These are phyloP conservation scores for Aptenodytes patagonicus DNA, from an alignment of 2,113 vertebrate species.

Conservation along the genomic window DNA sequence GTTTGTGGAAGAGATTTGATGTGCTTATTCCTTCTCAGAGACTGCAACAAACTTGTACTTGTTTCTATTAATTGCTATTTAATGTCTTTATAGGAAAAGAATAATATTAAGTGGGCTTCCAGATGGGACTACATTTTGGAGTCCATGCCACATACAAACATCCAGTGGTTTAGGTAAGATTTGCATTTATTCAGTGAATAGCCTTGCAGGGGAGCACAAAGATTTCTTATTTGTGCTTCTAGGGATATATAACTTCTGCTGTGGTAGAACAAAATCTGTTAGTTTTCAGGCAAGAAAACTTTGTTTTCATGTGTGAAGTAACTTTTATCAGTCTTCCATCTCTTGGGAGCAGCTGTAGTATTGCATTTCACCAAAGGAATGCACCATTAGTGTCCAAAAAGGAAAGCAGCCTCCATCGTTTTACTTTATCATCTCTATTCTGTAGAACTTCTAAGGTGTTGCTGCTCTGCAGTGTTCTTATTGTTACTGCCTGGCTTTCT, in stretches of 20 bases:
- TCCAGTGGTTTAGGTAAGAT: slow-evolving; percentile 90
- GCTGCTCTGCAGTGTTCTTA: not conserved
- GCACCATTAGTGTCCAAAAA: not conserved
- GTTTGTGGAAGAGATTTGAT: not conserved
- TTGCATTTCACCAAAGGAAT: slow-evolving; percentile 6
- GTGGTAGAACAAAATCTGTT: not conserved
- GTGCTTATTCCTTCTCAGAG: not conserved
- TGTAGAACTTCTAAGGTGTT: not conserved
- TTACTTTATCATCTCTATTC: not conserved
- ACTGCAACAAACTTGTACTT: not conserved
- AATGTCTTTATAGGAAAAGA: slow-evolving; percentile 75
- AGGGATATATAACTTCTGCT: not conserved
- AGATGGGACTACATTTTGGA: slow-evolving; percentile 92
- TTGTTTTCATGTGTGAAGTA: not conserved
- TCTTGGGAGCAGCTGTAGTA: not conserved
- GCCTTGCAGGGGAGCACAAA: not conserved
- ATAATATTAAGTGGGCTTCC: slow-evolving; percentile 86
- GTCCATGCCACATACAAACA: slow-evolving; percentile 87
- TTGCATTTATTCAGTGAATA: not conserved
- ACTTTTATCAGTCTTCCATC: not conserved
- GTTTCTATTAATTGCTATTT: not conserved
- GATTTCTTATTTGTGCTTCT: not conserved
- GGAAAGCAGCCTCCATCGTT: not conserved
- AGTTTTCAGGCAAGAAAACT: not conserved
- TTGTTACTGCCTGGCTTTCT: not conserved